A percentile compares a stretch with the other conserved stretches of the same genome.
Conservation (phyloP, 2,113 vertebrate species). For the Sialia sialis region DNA sequence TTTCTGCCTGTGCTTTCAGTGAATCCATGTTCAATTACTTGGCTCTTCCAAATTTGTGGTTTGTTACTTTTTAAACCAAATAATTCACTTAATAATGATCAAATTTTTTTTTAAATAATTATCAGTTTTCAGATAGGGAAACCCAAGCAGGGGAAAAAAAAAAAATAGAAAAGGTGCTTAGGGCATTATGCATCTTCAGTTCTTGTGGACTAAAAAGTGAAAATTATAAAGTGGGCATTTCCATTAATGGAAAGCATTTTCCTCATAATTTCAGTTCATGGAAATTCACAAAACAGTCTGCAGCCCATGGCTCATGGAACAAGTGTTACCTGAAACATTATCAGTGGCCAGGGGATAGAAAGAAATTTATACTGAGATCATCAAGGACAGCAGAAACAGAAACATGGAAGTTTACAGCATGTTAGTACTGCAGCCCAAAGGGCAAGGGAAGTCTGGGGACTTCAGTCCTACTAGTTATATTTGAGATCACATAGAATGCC, state of each 20-base stretch:
- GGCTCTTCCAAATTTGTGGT: not conserved
- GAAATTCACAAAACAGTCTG: not conserved
- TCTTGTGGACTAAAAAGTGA: not conserved
- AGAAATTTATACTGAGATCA: not conserved
- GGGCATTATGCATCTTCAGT: not conserved
- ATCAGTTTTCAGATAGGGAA: not conserved
- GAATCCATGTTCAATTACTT: not conserved
- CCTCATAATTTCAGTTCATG: not conserved
- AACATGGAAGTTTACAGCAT: not conserved
- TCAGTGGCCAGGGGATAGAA: not conserved
- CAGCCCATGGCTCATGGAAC: not conserved
- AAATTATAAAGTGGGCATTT: not conserved
- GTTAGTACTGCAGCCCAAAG: not conserved
- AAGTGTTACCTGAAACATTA: not conserved
- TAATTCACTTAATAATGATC: not conserved
- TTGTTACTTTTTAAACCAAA: not conserved
- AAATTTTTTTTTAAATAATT: not conserved
- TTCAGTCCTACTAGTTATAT: not conserved
- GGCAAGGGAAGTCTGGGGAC: not conserved
- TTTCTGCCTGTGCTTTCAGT: not conserved
- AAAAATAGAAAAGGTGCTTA: not conserved
- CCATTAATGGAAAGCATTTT: not conserved
- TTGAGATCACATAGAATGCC: not conserved
- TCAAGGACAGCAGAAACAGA: not conserved
- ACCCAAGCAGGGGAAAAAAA: not conserved